Evolutionary conservation across 1,140 invertebrate species (phyloP).

Genomic region (Mya arenaria): DNA sequence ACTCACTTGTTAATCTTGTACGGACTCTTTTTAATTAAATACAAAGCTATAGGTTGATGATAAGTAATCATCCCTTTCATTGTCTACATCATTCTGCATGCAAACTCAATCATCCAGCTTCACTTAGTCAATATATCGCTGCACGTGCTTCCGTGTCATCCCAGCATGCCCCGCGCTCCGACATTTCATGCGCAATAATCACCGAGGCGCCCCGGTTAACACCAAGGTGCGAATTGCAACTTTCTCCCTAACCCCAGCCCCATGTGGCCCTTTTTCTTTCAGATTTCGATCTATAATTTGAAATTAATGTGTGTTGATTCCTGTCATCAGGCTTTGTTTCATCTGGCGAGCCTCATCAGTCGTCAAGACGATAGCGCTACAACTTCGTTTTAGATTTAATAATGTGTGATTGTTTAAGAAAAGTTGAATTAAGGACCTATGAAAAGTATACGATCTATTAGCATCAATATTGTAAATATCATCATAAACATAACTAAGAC

Average conservation of each 20-base stretch:
- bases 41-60: background rate
- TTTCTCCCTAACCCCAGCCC: background rate
- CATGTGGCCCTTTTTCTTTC: background rate
- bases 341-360: too few species aligned
- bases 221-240: conserved; percentile 34
- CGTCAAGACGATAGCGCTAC: too few species aligned
- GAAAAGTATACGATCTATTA: too few species aligned
- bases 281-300: background rate
- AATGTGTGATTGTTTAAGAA: too few species aligned
- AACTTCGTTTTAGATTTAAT: too few species aligned
- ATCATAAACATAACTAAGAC: too few species aligned
- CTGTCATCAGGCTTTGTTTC: background rate
- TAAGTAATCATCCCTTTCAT: background rate
- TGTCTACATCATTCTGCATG: background rate
- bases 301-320: background rate
- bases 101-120: background rate
- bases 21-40: background rate
- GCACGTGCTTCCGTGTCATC: conserved; percentile 8
- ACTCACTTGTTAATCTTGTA: too few species aligned
- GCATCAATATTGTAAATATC: too few species aligned
- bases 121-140: background rate
- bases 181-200: conserved; percentile 27
- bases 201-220: conserved; percentile 35
- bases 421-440: too few species aligned
- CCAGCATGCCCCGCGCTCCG: background rate